Evolutionary conservation across 2,888 invertebrate genomes (phyloP).

Genomic region (Nomada flava): DNA sequence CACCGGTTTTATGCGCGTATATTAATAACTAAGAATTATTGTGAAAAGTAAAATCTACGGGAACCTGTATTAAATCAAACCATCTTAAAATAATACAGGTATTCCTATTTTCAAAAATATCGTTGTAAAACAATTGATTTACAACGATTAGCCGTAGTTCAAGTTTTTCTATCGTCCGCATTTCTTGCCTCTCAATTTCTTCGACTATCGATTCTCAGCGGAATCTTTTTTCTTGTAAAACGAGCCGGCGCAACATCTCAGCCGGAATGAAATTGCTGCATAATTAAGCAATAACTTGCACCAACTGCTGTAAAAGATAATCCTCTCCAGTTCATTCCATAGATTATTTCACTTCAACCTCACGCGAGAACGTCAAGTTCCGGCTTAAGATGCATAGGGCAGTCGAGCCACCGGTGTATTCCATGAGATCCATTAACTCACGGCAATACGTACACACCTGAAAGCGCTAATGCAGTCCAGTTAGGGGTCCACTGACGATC

Average conservation of each 20-base stretch:
- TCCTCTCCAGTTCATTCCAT: constrained; percentile 17
- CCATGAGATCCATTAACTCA: constrained; percentile 40
- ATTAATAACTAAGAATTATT: too few species aligned
- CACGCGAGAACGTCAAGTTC: constrained; percentile 8
- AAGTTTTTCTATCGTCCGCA: too few species aligned
- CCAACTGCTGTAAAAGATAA: constrained; percentile 11
- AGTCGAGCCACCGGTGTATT: constrained; percentile 20
- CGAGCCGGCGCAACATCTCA: neutral
- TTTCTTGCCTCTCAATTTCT: too few species aligned
- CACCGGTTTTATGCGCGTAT: too few species aligned
- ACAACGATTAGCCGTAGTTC: too few species aligned
- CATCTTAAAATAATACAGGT: too few species aligned
- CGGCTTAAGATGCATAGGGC: neutral
- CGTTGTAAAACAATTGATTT: too few species aligned
- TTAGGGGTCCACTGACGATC: constrained; percentile 47
- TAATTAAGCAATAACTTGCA: constrained; percentile 23
- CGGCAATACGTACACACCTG: constrained; percentile 43
- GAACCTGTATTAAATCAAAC: too few species aligned
- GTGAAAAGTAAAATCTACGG: too few species aligned
- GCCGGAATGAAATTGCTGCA: neutral
- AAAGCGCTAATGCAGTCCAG: constrained; percentile 53
- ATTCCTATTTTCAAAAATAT: too few species aligned
- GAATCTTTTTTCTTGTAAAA: neutral
- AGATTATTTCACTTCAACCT: neutral
- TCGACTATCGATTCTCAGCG: too few species aligned